Percentiles rank a stretch among this genome's conserved stretches.
These are phyloP conservation scores for Drosophila lacertosa DNA, from an alignment of 1,140 invertebrate species.

Conservation along the genomic window DNA sequence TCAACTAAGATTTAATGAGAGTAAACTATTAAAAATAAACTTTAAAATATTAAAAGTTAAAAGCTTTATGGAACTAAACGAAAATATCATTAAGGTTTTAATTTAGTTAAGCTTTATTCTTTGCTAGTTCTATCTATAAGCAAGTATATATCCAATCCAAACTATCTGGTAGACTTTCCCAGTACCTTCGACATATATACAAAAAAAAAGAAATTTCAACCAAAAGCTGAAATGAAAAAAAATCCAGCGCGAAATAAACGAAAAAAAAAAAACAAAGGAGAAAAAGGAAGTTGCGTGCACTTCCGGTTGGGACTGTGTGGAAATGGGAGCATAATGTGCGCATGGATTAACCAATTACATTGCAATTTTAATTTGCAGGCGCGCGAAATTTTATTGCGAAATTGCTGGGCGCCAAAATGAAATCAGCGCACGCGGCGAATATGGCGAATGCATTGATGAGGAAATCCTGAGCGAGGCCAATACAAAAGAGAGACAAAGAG, in stretches of 20 bases:
- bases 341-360: slow-evolving; percentile 84
- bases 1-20: too few species aligned
- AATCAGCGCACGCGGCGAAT: slow-evolving; percentile 69
- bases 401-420: slow-evolving; percentile 73
- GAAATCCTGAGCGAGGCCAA: slow-evolving; percentile 61
- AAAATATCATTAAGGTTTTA: too few species aligned
- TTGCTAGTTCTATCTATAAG: not conserved
- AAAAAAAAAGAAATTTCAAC: not conserved
- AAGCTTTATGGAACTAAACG: too few species aligned
- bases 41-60: too few species aligned
- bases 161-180: not conserved
- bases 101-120: too few species aligned
- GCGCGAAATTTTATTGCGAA: slow-evolving; percentile 82
- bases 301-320: slow-evolving; percentile 57
- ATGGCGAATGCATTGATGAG: slow-evolving; percentile 82
- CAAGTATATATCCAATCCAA: too few species aligned
- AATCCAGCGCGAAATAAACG: slow-evolving; percentile 17
- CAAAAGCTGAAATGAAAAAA: slow-evolving; percentile 14
- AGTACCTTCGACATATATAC: not conserved
- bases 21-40: too few species aligned
- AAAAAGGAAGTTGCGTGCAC: slow-evolving; percentile 44
- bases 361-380: slow-evolving; percentile 84
- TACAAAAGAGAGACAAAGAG: not conserved
- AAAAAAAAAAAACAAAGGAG: slow-evolving; percentile 45
- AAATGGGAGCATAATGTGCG: slow-evolving; percentile 71